Base-by-base conservation (phyloP, 2,888 invertebrate species). In the Polia nebulosa region DNA sequence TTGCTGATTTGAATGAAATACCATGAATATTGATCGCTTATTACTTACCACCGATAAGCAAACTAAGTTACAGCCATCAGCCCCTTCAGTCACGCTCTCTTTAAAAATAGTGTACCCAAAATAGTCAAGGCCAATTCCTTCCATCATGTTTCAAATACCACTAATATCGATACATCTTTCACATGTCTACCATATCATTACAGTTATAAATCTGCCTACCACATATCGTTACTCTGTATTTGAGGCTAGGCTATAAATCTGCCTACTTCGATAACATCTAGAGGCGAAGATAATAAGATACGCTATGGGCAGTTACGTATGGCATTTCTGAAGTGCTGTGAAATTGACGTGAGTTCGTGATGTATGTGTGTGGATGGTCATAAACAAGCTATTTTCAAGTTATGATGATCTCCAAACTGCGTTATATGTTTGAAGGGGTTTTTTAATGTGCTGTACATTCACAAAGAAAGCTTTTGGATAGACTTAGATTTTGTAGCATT, bases 171-270 rank as follows among this genome's bases (percentile, higher is more conserved):
- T 15, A 49, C 47, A 59, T 68, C n/a, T n/a, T n/a, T 34, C 32
- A 22, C 36, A 13, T 41, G 44, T 62, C 22, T 34, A 20, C 20
- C 11, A 7, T 20, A 29, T 20, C 29, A 65, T 65, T 65, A 49
- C 22, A 34, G 45, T 49, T 15, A 75, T 76, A 61, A 76, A 80
- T 80, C 68, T 58, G 45, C 20, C 45, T 11, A 20, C 49, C n/a
- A n/a, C n/a, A n/a, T n/a, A n/a, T n/a, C n/a, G 34, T 63, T 41
- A 41, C 27, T 60, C 29, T 49, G 20, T 41, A 45, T 13, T 67
- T 34, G 20, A 39, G 22, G 9, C 29, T 0, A 17, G 17, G 25
- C 44, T 51, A 75, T 76, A 61, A 76, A 80, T 80, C 68, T 58
- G 45, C 20, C 45, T 11, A 20, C 49, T 3, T 55, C 41, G 65